Evolutionary conservation across 2,113 vertebrate genomes (phyloP).

Genomic region (Rousettus leschenaultii): DNA sequence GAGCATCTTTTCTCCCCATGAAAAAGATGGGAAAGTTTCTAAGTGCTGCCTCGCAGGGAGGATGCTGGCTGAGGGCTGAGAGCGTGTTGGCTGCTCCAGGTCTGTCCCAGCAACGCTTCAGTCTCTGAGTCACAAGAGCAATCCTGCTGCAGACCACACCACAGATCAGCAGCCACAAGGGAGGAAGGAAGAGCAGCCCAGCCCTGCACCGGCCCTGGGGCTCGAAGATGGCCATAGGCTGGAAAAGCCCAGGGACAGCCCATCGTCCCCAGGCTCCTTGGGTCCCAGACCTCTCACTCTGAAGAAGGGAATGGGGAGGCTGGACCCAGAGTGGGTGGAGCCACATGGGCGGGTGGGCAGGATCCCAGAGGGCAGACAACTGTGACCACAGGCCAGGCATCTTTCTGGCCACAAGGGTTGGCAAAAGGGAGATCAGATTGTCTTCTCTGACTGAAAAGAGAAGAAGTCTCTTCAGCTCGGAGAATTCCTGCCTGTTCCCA

Average conservation of each 20-base stretch:
- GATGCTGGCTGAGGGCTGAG: neutral
- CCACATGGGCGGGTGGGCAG: fast-evolving
- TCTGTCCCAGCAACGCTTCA: neutral
- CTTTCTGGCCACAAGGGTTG: neutral
- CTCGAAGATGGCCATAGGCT: neutral
- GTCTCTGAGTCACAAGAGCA: neutral
- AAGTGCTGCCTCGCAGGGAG: neutral
- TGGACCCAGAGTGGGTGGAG: neutral
- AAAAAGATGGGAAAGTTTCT: too few species aligned
- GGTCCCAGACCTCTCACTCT: neutral
- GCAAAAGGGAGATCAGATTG: neutral
- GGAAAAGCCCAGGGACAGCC: neutral
- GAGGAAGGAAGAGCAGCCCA: neutral
- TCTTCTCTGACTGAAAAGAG: neutral
- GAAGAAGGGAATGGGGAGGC: neutral
- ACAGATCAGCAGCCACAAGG: neutral
- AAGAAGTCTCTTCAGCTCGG: neutral
- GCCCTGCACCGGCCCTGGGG: too few species aligned
- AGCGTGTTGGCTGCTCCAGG: fast-evolving
- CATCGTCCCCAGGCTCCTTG: neutral
- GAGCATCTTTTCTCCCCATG: too few species aligned
- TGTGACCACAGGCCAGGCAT: neutral
- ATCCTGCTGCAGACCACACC: neutral
- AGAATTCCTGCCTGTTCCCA: neutral
- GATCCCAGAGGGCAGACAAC: neutral